Conservation (phyloP, 2,888 invertebrate species). For the Oscheius sp. region DNA sequence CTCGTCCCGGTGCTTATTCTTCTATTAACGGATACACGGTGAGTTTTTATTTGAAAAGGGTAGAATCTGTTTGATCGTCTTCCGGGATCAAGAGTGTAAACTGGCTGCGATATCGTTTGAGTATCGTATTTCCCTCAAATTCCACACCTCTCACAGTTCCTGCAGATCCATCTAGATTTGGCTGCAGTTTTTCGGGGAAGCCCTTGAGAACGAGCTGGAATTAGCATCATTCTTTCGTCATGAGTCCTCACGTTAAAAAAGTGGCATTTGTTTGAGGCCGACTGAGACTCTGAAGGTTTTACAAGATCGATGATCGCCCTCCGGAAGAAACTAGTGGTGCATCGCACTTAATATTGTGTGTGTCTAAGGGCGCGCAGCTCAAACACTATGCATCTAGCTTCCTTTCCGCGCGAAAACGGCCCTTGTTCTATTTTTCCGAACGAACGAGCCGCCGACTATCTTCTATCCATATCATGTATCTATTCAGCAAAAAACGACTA, state of each 20-base stretch:
- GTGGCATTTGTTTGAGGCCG: too few relatives aligned
- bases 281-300: constrained; percentile 7
- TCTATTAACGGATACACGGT: constrained; percentile 64
- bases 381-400: constrained; percentile 29
- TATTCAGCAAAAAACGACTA: constrained; percentile 48
- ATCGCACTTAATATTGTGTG: constrained; percentile 27
- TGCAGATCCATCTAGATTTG: neutral
- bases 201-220: neutral
- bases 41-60: too few relatives aligned
- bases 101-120: neutral
- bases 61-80: constrained; percentile 34
- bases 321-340: constrained; percentile 23
- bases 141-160: neutral
- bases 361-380: constrained; percentile 25
- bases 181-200: neutral
- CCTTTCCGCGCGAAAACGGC: constrained; percentile 28
- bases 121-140: neutral
- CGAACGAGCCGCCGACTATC: constrained; percentile 25
- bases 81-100: neutral
- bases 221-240: neutral
- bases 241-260: neutral
- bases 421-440: constrained; percentile 29
- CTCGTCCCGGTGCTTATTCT: constrained; percentile 58
- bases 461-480: constrained; percentile 37
- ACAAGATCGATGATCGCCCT: constrained; percentile 24